Conservation (phyloP, 2,888 invertebrate species). For the Rutpela maculata region DNA sequence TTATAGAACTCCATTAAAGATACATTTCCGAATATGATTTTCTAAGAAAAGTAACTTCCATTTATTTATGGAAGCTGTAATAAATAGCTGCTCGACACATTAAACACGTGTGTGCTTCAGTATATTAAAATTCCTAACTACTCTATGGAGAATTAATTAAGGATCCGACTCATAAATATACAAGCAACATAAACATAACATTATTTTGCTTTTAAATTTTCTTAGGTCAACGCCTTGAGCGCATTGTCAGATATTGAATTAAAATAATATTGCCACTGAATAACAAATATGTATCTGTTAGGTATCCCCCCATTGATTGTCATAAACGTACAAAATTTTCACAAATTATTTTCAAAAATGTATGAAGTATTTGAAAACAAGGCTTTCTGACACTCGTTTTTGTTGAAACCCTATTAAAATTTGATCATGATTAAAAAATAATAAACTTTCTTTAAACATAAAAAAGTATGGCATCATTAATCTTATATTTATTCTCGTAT, state of each 20-base stretch:
- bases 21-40: neutral
- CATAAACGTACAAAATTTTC: too few relatives aligned
- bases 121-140: constrained; percentile 17
- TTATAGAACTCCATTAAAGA: neutral
- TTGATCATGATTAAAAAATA: too few relatives aligned
- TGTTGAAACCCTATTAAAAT: too few relatives aligned
- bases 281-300: neutral
- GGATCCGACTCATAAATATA: neutral
- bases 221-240: neutral
- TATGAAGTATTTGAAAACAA: too few relatives aligned
- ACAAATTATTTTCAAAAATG: too few relatives aligned
- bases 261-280: neutral
- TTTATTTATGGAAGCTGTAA: constrained; percentile 6
- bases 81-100: constrained; percentile 11
- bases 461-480: too few relatives aligned
- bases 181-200: neutral
- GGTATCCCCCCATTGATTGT: too few relatives aligned
- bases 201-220: neutral
- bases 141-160: constrained; percentile 2
- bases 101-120: neutral
- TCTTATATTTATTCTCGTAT: too few relatives aligned
- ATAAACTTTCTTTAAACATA: too few relatives aligned
- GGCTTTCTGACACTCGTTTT: too few relatives aligned
- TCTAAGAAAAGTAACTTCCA: neutral
- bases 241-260: neutral